Evolutionary conservation across 2,113 vertebrate genomes (phyloP).

Genomic region (Notarius lentiginosus): DNA sequence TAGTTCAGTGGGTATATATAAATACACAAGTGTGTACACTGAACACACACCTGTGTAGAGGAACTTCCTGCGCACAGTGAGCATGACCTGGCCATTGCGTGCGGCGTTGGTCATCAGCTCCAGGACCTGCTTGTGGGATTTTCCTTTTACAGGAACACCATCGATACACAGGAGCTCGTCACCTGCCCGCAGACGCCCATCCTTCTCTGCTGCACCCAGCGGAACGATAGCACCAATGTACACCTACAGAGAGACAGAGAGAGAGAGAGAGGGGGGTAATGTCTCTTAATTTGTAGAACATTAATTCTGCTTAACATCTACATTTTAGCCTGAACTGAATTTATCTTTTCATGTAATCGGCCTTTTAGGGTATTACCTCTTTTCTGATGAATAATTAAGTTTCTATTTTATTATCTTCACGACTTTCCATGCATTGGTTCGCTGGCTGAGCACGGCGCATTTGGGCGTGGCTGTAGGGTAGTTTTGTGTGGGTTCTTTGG

Average conservation of each 20-base stretch:
- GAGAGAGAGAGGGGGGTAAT: background rate
- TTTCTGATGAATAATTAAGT: too few species aligned
- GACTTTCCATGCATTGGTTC: too few species aligned
- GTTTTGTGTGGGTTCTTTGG: too few species aligned
- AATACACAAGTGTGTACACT: background rate
- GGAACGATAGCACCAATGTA: slow-evolving; percentile 98
- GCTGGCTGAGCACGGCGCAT: too few species aligned
- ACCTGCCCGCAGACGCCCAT: slow-evolving; percentile 89
- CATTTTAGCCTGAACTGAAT: background rate
- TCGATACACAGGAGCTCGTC: slow-evolving; percentile 97
- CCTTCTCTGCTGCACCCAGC: slow-evolving; percentile 89
- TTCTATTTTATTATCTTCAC: too few species aligned
- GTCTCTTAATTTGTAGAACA: background rate
- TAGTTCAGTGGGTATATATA: background rate
- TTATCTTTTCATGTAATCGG: too few species aligned
- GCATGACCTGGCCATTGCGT: slow-evolving; percentile 91
- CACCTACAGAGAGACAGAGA: slow-evolving; percentile 71
- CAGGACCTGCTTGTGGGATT: slow-evolving; percentile 94
- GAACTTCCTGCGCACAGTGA: slow-evolving; percentile 90
- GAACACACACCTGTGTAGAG: slow-evolving; percentile 74
- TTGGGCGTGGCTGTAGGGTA: too few species aligned
- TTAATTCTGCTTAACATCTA: background rate
- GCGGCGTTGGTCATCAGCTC: slow-evolving; percentile 96
- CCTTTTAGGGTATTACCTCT: too few species aligned
- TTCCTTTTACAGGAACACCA: slow-evolving; percentile 88